Base-by-base conservation (phyloP, 2,888 invertebrate species). In the Tetranychus piercei region DNA sequence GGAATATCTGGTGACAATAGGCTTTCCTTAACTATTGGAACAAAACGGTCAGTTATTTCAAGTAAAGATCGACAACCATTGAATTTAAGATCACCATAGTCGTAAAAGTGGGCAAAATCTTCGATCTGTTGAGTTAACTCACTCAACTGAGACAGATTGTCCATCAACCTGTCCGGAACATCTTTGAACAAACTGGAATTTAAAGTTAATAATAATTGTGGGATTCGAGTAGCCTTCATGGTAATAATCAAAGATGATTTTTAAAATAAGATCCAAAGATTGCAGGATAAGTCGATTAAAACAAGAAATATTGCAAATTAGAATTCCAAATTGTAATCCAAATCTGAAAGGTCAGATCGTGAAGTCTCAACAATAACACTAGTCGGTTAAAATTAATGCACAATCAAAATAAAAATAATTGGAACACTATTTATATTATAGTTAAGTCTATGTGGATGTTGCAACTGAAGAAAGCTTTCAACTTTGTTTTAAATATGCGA, bases 41-140 rank as follows among this genome's bases (percentile, higher is more conserved):
- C n/a, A 69, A 69, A 20, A 6, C 20, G 20, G 22, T 69, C 34
- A 9, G 20, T 69, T 6, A 69, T 69, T 69, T 23, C 5, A 5
- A 69, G 11, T 23, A 69, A 23, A 69, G 20, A 22, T 22, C 69
- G 69, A 22, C 34, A 69, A 9, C 69, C 69, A 23, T 69, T 69
- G 34, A 69, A 69, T 22, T 69, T n/a, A 69, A 69, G n/a, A 20
- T 69, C 69, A 23, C 20, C 9, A 69, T 69, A 69, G 20, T 69
- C 69, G 9, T 69, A 69, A 23, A 11, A 6, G 8, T n/a, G 69
- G 20, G 69, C 69, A 69, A 69, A 69, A 20, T 23, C 11, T 11
- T 69, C 69, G 11, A 69, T 69, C 69, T 69, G 20, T 15, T 55
- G 9, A 55, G 55, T 55, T 55, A 55, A 55, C 7, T 55, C 11